Evolutionary conservation across 2,113 vertebrate genomes (phyloP).

Genomic region (Aplodontia rufa): DNA sequence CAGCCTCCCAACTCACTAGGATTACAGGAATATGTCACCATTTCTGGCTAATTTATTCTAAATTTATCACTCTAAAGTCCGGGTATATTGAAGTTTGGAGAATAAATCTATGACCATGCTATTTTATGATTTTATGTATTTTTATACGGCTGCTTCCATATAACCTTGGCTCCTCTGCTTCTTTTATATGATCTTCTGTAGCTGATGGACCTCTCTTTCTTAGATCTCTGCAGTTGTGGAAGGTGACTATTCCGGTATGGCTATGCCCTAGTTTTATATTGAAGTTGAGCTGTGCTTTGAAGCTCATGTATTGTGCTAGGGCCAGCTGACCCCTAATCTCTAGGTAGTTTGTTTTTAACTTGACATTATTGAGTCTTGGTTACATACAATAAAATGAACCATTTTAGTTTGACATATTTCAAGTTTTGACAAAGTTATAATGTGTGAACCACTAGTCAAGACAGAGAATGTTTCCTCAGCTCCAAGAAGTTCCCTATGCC

Average conservation of each 20-base stretch:
- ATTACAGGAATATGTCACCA: too few species aligned
- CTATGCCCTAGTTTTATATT: conserved; percentile 6
- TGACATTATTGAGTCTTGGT: not conserved
- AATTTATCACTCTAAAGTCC: not conserved
- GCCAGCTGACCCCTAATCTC: not conserved
- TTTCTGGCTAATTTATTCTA: conserved; percentile 25
- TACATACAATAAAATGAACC: conserved; percentile 9
- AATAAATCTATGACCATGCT: not conserved
- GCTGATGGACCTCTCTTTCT: not conserved
- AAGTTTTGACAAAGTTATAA: conserved; percentile 43
- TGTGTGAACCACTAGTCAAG: conserved; percentile 18
- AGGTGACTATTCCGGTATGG: not conserved
- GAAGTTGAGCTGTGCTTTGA: conserved; percentile 1
- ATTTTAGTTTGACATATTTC: conserved; percentile 41
- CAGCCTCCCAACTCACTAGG: too few species aligned
- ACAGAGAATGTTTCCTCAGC: not conserved
- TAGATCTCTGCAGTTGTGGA: not conserved
- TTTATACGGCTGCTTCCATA: not conserved
- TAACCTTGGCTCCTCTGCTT: not conserved
- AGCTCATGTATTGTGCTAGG: not conserved
- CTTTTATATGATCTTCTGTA: conserved; percentile 8
- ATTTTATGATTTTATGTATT: conserved; percentile 2
- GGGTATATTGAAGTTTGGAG: conserved; percentile 18
- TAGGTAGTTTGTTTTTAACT: not conserved
- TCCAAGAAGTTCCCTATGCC: not conserved